Conservation (phyloP, 2,113 vertebrate genomes). For the Eidolon helvum region DNA sequence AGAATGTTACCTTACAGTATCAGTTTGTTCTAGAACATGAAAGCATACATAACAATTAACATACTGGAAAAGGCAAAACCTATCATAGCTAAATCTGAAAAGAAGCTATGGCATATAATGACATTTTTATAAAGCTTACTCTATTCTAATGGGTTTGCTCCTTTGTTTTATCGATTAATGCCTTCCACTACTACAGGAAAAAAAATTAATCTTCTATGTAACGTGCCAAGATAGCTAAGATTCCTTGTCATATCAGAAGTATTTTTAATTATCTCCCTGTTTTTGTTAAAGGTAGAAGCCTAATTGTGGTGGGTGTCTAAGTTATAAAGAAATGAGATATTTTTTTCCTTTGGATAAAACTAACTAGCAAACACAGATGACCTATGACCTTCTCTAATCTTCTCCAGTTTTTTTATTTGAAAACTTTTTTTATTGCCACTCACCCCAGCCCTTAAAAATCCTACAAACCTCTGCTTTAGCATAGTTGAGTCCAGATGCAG, state of each 20-base stretch:
- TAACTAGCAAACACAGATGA: neutral
- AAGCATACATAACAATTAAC: neutral
- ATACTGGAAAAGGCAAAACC: neutral
- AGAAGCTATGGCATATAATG: neutral
- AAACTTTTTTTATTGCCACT: neutral
- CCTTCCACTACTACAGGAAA: neutral
- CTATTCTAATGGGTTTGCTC: neutral
- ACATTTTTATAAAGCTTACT: neutral
- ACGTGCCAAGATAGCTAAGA: neutral
- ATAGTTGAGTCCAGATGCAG: neutral
- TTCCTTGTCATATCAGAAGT: neutral
- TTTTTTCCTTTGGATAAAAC: neutral
- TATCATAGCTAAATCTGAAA: neutral
- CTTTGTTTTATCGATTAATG: neutral
- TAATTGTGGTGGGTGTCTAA: neutral
- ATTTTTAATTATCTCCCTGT: neutral
- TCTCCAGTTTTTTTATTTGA: neutral
- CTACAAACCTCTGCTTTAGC: neutral
- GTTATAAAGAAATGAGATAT: neutral
- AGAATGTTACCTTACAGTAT: neutral
- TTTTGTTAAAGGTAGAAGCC: neutral
- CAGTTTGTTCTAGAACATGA: neutral
- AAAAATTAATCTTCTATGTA: neutral
- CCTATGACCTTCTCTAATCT: fast-evolving
- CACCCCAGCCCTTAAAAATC: fast-evolving